Percentiles rank a stretch among this genome's conserved stretches.
Evolutionary conservation across 2,797 vertebrate genomes (phyloP).

Genomic region (Sebastes oblongus): DNA sequence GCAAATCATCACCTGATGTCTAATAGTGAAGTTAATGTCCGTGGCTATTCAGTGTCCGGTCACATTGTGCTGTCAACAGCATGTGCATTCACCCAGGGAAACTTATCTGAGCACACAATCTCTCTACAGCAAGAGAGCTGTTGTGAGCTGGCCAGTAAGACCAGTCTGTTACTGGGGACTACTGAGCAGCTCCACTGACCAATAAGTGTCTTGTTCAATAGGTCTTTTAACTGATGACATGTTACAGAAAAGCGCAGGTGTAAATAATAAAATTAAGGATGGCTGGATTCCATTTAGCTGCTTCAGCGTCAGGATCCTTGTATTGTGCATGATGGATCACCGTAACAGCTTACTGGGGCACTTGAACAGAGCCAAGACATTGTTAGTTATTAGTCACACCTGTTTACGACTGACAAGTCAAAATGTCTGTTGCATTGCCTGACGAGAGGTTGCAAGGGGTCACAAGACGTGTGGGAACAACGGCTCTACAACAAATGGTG

Average conservation of each 20-base stretch:
- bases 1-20: conserved; percentile 27
- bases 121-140: background rate
- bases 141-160: background rate
- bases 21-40: background rate
- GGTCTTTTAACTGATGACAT: rapidly evolving
- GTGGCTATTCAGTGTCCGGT: background rate
- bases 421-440: too few relatives aligned
- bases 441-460: background rate
- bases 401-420: background rate
- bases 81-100: background rate
- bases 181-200: background rate
- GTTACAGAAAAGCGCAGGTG: background rate
- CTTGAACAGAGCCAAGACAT: background rate
- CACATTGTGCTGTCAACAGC: conserved; percentile 19
- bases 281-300: background rate
- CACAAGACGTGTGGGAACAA: background rate
- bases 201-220: background rate
- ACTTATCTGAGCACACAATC: background rate
- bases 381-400: background rate
- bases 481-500: background rate
- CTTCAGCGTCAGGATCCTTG: background rate
- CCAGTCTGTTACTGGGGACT: background rate
- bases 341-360: background rate
- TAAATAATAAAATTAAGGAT: background rate
- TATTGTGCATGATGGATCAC: background rate